These are phyloP conservation scores for Ceratosolen solmsi DNA, from an alignment of 1,140 invertebrate genomes.

Conservation along the genomic window DNA sequence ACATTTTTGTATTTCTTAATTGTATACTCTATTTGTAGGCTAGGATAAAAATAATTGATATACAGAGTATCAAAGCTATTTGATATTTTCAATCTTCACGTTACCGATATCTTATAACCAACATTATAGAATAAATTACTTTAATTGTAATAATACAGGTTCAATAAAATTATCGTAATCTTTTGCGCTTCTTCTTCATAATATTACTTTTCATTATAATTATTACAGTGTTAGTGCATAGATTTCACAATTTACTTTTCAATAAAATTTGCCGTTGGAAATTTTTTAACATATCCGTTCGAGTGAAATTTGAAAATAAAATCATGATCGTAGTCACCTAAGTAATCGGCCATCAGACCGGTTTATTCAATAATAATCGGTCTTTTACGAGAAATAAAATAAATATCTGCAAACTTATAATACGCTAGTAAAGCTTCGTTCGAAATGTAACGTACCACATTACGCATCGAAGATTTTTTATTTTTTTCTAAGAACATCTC, in stretches of 20 bases:
- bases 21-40: no score
- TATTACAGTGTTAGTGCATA: neutral
- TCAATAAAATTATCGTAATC: neutral
- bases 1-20: no score
- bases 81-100: neutral
- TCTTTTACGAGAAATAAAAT: slow-evolving; percentile 4
- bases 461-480: neutral
- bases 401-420: neutral
- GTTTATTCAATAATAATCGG: neutral
- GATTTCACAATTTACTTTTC: neutral
- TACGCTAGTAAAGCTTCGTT: neutral
- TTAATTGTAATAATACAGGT: neutral
- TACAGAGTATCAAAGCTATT: no score
- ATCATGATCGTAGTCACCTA: neutral
- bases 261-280: neutral
- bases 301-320: neutral
- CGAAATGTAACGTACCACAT: neutral
- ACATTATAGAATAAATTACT: neutral
- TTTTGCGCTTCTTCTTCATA: neutral
- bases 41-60: no score
- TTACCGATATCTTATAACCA: neutral
- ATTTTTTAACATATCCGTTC: neutral
- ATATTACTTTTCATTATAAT: neutral
- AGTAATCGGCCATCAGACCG: neutral
- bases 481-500: no score